A percentile compares a stretch with the other conserved stretches of the same genome.
Evolutionary conservation across 2,888 invertebrate species (phyloP).

Genomic region (Eledona agricola): DNA sequence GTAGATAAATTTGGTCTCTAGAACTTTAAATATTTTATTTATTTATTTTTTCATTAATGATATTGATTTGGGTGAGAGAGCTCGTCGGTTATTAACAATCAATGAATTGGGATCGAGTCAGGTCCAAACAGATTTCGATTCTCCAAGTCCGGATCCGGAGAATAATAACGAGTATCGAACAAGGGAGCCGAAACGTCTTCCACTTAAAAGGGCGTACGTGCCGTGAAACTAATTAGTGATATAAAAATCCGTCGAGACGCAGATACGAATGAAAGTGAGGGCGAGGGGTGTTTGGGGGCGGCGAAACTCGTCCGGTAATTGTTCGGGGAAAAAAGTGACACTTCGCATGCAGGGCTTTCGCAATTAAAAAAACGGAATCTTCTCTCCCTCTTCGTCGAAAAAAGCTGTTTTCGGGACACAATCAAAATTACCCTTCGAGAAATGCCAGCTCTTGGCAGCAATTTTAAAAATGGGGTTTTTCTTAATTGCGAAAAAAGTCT

Average conservation of each 20-base stretch:
- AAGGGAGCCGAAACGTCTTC: slow-evolving; percentile 36
- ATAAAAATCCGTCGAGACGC: slow-evolving; percentile 63
- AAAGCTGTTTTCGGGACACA: slow-evolving; percentile 52
- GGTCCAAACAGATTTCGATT: slow-evolving; percentile 30
- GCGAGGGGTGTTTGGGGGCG: slow-evolving; percentile 15
- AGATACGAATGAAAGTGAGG: slow-evolving; percentile 61
- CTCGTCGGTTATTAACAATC: no score
- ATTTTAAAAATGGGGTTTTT: slow-evolving; percentile 62
- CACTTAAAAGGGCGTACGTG: slow-evolving; percentile 54
- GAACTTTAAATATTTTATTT: no score
- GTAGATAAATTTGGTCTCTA: no score
- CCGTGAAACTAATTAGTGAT: slow-evolving; percentile 63
- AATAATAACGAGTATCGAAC: slow-evolving; percentile 29
- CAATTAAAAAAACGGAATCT: slow-evolving; percentile 55
- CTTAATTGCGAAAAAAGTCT: slow-evolving; percentile 61
- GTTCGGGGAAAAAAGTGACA: slow-evolving; percentile 57
- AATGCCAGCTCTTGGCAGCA: slow-evolving; percentile 52
- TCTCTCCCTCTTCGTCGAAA: slow-evolving; percentile 41
- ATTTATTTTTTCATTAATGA: no score
- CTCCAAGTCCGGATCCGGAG: slow-evolving; percentile 5
- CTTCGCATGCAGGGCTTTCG: slow-evolving; percentile 59
- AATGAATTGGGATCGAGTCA: slow-evolving; percentile 11
- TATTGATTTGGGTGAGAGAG: no score
- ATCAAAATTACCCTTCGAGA: slow-evolving; percentile 60
- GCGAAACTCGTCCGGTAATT: slow-evolving; percentile 46